These are phyloP conservation scores for Halocynthia aurantium DNA, from an alignment of 23 tunicate species.

Conservation along the genomic window DNA sequence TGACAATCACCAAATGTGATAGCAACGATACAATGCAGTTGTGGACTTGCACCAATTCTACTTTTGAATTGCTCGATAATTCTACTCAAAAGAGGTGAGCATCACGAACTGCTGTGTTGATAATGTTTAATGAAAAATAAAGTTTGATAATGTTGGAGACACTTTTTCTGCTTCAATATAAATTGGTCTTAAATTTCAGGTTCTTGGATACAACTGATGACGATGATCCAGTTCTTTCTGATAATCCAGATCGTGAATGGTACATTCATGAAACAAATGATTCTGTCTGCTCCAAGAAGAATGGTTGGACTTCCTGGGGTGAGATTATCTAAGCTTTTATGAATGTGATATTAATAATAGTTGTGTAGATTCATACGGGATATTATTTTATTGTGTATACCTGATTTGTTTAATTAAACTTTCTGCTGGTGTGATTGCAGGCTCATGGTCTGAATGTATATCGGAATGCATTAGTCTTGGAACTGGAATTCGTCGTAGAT, in stretches of 20 bases:
- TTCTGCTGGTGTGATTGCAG: slow-evolving; percentile 7
- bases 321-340: not conserved
- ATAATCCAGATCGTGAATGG: slow-evolving; percentile 5
- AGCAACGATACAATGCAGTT: not conserved
- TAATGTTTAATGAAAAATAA: too few species aligned
- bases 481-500: slow-evolving; percentile 28
- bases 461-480: slow-evolving; percentile 32
- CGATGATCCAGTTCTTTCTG: not conserved
- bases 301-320: slow-evolving; percentile 27
- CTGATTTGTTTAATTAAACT: not conserved
- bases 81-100: not conserved
- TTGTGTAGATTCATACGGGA: not conserved
- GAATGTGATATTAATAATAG: not conserved
- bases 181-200: not conserved
- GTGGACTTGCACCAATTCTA: slow-evolving; percentile 7
- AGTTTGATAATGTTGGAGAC: too few species aligned
- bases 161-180: too few species aligned
- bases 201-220: not conserved
- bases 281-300: slow-evolving; percentile 6
- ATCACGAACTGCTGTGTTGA: too few species aligned
- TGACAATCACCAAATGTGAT: too few species aligned
- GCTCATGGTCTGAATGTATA: slow-evolving; percentile 58
- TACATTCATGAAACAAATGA: slow-evolving; percentile 10
- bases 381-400: too few species aligned
- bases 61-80: slow-evolving; percentile 8